phyloP scores from a whole-genome alignment of 2,888 invertebrate genomes.

The Eupithecia inturbata region DNA sequence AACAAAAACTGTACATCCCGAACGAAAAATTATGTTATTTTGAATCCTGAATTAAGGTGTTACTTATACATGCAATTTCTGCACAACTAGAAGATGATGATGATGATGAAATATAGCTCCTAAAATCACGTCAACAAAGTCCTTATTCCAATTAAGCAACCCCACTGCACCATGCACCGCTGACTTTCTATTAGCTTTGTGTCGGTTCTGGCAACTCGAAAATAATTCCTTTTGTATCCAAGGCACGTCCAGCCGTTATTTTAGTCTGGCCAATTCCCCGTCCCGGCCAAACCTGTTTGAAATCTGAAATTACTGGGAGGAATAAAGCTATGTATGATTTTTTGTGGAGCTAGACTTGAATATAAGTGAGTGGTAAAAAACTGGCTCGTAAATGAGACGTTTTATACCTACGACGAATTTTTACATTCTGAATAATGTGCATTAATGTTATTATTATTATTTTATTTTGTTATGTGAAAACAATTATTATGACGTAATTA shows the following conservation, averaged over 20 bases:
- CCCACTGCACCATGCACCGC: constrained; percentile 30
- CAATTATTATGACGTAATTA: no score
- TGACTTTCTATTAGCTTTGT: constrained; percentile 32
- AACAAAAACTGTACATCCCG: neutral
- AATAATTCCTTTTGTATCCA: constrained; percentile 74
- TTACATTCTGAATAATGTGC: no score
- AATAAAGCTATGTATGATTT: constrained; percentile 45
- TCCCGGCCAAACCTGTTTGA: constrained; percentile 62
- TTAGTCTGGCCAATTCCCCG: constrained; percentile 71
- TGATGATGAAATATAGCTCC: neutral
- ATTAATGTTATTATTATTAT: no score
- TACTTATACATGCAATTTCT: neutral
- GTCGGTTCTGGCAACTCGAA: constrained; percentile 55
- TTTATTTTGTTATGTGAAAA: no score
- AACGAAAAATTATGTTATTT: neutral
- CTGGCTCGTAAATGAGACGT: no score
- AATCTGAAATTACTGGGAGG: constrained; percentile 61
- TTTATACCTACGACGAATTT: no score
- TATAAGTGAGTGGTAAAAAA: constrained; percentile 4
- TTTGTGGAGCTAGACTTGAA: constrained; percentile 33
- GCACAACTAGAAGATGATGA: neutral
- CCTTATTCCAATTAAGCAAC: constrained; percentile 20
- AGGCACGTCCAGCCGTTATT: constrained; percentile 77
- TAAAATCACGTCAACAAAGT: neutral
- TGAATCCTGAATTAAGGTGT: neutral